phyloP scores from a whole-genome alignment of 2,113 vertebrate genomes.

The Crotalus viridis region DNA sequence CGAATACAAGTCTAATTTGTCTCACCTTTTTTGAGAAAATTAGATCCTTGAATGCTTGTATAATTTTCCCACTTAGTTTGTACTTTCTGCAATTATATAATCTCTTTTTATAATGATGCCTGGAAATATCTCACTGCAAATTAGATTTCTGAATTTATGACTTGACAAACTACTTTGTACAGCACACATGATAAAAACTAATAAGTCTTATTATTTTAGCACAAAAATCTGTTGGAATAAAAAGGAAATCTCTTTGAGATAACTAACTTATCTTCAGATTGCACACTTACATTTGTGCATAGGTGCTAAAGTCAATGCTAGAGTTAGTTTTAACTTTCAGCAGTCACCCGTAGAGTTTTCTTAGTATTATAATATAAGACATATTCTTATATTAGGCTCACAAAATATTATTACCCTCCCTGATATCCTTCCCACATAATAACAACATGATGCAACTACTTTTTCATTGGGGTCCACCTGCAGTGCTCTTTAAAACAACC shows the following conservation, averaged over 20 bases:
- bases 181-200: background rate
- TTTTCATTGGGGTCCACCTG: background rate
- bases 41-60: background rate
- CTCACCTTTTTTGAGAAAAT: slow-evolving; percentile 14
- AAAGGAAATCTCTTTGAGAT: background rate
- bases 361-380: background rate
- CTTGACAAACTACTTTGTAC: background rate
- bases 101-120: background rate
- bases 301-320: background rate
- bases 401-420: background rate
- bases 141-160: slow-evolving; percentile 9
- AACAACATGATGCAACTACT: background rate
- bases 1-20: slow-evolving; percentile 14
- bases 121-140: slow-evolving; percentile 15
- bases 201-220: slow-evolving; percentile 12
- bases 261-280: background rate
- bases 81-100: slow-evolving; percentile 11
- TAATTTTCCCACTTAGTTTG: background rate
- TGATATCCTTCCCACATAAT: background rate
- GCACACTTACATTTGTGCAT: background rate
- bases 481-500: background rate
- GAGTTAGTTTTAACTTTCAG: background rate
- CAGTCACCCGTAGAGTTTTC: background rate
- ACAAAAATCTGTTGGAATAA: background rate
- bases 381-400: background rate